Base-by-base conservation (phyloP, 1,140 invertebrate species). In the Kradibia gibbosae region DNA sequence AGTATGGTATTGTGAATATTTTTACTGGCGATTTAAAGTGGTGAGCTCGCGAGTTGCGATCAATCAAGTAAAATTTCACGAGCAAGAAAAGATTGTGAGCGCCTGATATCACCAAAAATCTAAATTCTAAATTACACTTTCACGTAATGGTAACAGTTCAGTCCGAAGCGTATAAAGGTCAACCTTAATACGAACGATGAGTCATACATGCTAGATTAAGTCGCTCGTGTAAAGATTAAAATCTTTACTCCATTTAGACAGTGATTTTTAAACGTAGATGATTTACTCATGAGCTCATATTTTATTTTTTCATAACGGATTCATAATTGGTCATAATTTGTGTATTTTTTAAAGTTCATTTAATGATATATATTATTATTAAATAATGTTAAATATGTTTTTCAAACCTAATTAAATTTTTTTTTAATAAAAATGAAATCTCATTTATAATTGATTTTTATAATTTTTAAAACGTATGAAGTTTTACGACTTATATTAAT, bases 61-160 rank as follows among this genome's bases (percentile, higher is more conserved):
- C 34, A 13, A 75, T 60, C 34, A 22, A 75, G 60, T 39, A 55
- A 20, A 74, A 75, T 22, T 31, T 4, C 31, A 53, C 5, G n/a
- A 34, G 7, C 0, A 53, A 34, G 28, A 34, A 73, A 73, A 13
- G 48, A 8, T 25, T 28, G 28, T 45, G 17, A 76, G 22, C 25
- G 22, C 36, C 22, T 60, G 36, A 0, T 0, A 42, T n/a, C 42
- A 3, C 76, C 10, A 60, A 80, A 83, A 83, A 83, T 81, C 48
- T 81, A 67, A 78, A 83, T 83, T 71, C 50, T 74, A 83, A 83
- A 83, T 83, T 48, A 50, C 39, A 75, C 39, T 76, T 73, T 79
- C 20, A 78, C 75, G 75, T 78, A 75, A 78, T 36, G 60, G 34
- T 10, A 67, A 67, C 20, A 3, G 20, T 7, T 15, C 4, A 11